These are phyloP conservation scores for Protaetia brevitarsis DNA, from an alignment of 1,140 invertebrate genomes.

Conservation along the genomic window DNA sequence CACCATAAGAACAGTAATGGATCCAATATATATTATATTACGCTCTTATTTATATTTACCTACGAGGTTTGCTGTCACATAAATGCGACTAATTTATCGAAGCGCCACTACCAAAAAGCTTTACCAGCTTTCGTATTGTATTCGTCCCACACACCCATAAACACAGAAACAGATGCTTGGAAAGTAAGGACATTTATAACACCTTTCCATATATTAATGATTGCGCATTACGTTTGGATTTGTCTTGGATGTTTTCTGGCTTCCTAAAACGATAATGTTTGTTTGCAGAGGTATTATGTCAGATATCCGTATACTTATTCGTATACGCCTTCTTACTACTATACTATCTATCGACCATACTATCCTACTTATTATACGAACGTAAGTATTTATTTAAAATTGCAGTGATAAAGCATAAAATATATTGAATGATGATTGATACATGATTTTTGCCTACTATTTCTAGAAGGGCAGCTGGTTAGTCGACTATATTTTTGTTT, in stretches of 20 bases:
- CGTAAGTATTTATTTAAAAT: slow-evolving; percentile 6
- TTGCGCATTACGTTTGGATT: background rate
- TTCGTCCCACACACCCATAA: no score
- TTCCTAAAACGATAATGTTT: slow-evolving; percentile 11
- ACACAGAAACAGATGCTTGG: no score
- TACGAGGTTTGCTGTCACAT: background rate
- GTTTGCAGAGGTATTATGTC: slow-evolving; percentile 18
- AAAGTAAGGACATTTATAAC: background rate
- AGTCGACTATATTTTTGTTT: slow-evolving; percentile 9
- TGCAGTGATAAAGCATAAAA: slow-evolving; percentile 6
- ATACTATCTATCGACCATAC: slow-evolving; percentile 19
- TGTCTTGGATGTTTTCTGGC: background rate
- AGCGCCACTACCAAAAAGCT: background rate
- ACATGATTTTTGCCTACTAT: no score
- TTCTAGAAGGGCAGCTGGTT: no score
- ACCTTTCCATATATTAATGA: background rate
- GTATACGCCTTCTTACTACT: slow-evolving; percentile 20
- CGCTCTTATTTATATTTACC: background rate
- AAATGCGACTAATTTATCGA: background rate
- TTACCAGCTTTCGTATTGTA: background rate
- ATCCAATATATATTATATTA: no score
- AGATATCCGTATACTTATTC: slow-evolving; percentile 20
- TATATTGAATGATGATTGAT: background rate
- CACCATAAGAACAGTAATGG: no score
- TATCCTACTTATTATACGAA: slow-evolving; percentile 16